Evolutionary conservation across 2,888 invertebrate species (phyloP), one percentile per base, ranked within the genome.

Genomic region (Clunio marinus): DNA sequence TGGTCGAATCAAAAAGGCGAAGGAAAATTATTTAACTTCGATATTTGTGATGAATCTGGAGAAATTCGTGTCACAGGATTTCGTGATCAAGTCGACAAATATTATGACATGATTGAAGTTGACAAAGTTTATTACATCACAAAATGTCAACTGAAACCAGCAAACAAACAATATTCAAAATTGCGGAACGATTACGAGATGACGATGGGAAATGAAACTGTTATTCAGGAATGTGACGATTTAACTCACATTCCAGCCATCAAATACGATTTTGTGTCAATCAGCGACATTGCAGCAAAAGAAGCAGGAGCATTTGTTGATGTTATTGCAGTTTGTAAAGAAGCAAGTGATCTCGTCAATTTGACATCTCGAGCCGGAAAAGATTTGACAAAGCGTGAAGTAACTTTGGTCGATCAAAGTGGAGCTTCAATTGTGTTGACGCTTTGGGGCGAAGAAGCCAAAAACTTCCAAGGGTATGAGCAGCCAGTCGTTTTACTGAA

Each of bases 171-270:
- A 75, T 99, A 84, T 77, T 83, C 85, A 32, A 84, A 81, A 37
- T 77, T 96, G 4, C 91, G 91, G 72, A 95, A 97, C 76, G 97
- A 98, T 76, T 99, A 97, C 75, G 99, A 99, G 78, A 90, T 99
- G 88, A 89, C 93, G 1, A 86, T 97, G 74, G 86, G 82, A 10
- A 78, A 80, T 5, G 94, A 96, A 55, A 88, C 93, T 0, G 82
- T 82, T 0, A 81, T 85, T 0, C 81, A 83, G 2, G 80, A 80
- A 70, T 85, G 85, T 72, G 80, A 79, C 70, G 86, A 85, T 25
- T 86, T 85, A 46, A 75, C 78, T 0, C 75, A 84, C 1, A 85
- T 96, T 73, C 96, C 96, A 1, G 82, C 84, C 55, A 80, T 93
- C 32, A 84, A 87, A 72, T 94, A 86, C 75, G 86, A 91, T 72